phyloP scores from a whole-genome alignment of 2,113 vertebrate species.

The Geothlypis trichas region DNA sequence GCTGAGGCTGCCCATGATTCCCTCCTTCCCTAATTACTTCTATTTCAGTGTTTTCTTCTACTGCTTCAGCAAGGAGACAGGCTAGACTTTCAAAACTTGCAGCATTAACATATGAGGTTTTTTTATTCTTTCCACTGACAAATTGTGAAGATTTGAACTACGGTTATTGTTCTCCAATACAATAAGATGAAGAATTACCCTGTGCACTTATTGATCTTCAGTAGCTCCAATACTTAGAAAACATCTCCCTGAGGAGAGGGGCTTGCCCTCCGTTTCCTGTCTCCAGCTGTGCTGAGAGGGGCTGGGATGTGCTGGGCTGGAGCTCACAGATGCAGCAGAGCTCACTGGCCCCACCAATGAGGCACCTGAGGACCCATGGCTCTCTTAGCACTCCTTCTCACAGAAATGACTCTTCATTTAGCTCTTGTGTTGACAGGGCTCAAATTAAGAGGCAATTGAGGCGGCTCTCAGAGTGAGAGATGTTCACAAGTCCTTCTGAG shows the following conservation, averaged over 20 bases:
- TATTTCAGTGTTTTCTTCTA: not conserved
- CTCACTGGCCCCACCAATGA: not conserved
- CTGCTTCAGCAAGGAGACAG: not conserved
- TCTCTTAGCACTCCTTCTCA: not conserved
- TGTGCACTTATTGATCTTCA: not conserved
- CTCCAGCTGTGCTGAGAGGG: accelerated
- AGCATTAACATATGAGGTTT: not conserved
- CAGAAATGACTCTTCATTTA: not conserved
- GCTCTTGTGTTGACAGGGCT: not conserved
- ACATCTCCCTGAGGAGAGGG: not conserved
- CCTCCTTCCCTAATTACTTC: not conserved
- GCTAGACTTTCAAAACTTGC: not conserved
- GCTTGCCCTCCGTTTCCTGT: not conserved
- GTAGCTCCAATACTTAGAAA: not conserved
- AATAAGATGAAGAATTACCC: not conserved
- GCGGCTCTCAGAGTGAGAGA: not conserved
- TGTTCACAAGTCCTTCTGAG: not conserved
- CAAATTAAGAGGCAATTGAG: conserved; percentile 30
- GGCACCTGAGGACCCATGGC: not conserved
- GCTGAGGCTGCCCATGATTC: not conserved
- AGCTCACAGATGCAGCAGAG: not conserved
- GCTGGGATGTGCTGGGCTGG: accelerated
- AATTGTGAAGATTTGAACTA: not conserved
- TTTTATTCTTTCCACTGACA: not conserved
- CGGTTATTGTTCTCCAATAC: not conserved